These are phyloP conservation scores for Platycheirus albimanus DNA, from an alignment of 2,888 invertebrate species.

Conservation along the genomic window DNA sequence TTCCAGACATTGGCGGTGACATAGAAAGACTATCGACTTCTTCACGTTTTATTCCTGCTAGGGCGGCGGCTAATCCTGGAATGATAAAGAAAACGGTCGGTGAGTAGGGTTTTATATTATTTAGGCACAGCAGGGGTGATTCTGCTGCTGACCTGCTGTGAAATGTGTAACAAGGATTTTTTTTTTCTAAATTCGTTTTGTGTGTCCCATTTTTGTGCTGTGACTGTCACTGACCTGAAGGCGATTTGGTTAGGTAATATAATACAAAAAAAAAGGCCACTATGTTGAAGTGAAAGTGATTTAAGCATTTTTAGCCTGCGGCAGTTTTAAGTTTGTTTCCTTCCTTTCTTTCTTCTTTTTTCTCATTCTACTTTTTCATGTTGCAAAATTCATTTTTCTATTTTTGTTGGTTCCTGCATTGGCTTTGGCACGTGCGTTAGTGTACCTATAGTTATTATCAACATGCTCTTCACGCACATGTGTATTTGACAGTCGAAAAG, in stretches of 20 bases:
- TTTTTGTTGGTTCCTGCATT: too few relatives aligned
- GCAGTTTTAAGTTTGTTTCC: constrained; percentile 34
- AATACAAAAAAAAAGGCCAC: constrained; percentile 54
- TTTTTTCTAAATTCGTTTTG: constrained; percentile 25
- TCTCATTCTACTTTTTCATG: neutral
- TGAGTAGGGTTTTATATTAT: constrained; percentile 50
- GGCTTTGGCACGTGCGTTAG: constrained; percentile 61
- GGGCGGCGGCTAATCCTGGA: constrained; percentile 81
- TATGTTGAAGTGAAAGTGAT: constrained; percentile 43
- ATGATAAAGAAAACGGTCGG: constrained; percentile 51
- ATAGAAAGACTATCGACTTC: constrained; percentile 80
- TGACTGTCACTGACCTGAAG: constrained; percentile 65
- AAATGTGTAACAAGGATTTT: constrained; percentile 69
- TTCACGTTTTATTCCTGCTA: constrained; percentile 82
- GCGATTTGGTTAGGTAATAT: constrained; percentile 58
- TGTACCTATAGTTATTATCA: constrained; percentile 4
- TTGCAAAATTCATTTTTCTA: too few relatives aligned
- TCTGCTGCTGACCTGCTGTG: constrained; percentile 66
- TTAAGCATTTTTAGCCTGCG: constrained; percentile 27
- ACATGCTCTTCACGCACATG: constrained; percentile 25
- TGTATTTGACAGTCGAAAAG: constrained; percentile 57
- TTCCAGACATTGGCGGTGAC: constrained; percentile 82
- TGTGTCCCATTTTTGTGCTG: constrained; percentile 29
- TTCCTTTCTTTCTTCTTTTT: constrained; percentile 7
- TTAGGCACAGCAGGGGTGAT: constrained; percentile 46